A percentile compares a stretch with the other conserved stretches of the same genome.
Conservation (phyloP, 2,113 vertebrate genomes). For the Microcebus jonahi region DNA sequence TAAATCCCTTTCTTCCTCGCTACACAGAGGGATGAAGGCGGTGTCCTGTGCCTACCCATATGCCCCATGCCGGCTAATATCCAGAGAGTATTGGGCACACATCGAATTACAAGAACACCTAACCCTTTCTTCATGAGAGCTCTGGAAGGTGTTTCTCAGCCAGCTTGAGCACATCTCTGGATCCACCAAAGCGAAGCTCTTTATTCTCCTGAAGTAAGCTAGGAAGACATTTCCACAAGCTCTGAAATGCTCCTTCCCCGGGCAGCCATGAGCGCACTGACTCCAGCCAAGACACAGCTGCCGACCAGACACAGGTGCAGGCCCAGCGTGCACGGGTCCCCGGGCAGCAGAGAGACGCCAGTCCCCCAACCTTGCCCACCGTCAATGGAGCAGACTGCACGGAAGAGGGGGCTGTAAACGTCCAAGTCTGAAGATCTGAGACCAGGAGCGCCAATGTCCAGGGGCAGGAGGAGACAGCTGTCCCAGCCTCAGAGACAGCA, state of each 20-base stretch:
- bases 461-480: background rate
- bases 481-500: background rate
- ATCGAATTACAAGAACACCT: background rate
- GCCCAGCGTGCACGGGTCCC: background rate
- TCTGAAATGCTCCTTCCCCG: background rate
- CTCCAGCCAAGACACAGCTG: background rate
- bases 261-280: background rate
- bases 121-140: background rate
- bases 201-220: background rate
- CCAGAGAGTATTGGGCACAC: fast-evolving
- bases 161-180: too few species aligned
- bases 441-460: background rate
- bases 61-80: fast-evolving
- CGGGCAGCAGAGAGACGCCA: background rate
- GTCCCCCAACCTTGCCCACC: background rate
- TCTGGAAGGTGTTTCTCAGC: background rate
- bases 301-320: background rate
- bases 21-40: too few species aligned
- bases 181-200: background rate
- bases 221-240: background rate
- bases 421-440: background rate
- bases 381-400: background rate
- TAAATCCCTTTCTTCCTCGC: background rate
- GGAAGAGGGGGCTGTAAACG: background rate
- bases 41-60: fast-evolving